Percentiles rank a stretch among this genome's conserved stretches.
phyloP scores from a whole-genome alignment of 2,888 invertebrate genomes.

The Dimorphilus gyrociliatus region DNA sequence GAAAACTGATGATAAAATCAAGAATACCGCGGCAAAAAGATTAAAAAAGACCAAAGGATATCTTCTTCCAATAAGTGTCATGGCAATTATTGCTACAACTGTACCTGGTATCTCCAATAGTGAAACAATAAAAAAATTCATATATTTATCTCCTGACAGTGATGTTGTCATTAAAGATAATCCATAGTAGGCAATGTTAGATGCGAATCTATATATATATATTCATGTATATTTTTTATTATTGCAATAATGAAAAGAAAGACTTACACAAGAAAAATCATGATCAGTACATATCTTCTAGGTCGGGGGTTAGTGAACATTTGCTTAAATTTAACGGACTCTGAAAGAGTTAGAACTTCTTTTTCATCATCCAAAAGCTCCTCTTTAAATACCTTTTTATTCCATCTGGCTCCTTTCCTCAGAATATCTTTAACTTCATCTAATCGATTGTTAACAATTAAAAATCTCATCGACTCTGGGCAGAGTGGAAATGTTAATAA shows the following conservation, averaged over 20 bases:
- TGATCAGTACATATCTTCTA: slow-evolving; percentile 4
- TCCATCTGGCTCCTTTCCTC: slow-evolving; percentile 3
- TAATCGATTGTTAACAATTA: slow-evolving; percentile 4
- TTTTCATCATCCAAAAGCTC: too few species aligned
- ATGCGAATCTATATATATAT: slow-evolving; percentile 3
- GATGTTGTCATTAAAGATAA: slow-evolving; percentile 3
- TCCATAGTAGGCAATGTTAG: slow-evolving; percentile 3
- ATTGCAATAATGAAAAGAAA: too few species aligned
- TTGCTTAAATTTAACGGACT: too few species aligned
- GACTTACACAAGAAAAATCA: slow-evolving; percentile 5
- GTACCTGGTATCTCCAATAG: slow-evolving; percentile 3
- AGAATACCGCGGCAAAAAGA: slow-evolving; percentile 1
- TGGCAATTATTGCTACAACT: slow-evolving; percentile 3
- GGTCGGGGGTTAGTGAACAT: slow-evolving; percentile 3
- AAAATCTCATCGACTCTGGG: slow-evolving; percentile 5
- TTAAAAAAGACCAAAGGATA: slow-evolving; percentile 3
- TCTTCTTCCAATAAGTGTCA: slow-evolving; percentile 1
- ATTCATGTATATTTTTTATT: too few species aligned
- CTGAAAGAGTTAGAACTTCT: too few species aligned
- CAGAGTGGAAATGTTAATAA: too few species aligned
- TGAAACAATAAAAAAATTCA: slow-evolving; percentile 3
- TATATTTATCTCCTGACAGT: slow-evolving; percentile 3
- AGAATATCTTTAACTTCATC: slow-evolving; percentile 4
- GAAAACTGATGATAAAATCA: slow-evolving; percentile 3
- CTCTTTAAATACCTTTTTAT: slow-evolving; percentile 3